Base-by-base conservation (phyloP, 1,140 invertebrate genomes). In the Holcopasites calliopsidis region DNA sequence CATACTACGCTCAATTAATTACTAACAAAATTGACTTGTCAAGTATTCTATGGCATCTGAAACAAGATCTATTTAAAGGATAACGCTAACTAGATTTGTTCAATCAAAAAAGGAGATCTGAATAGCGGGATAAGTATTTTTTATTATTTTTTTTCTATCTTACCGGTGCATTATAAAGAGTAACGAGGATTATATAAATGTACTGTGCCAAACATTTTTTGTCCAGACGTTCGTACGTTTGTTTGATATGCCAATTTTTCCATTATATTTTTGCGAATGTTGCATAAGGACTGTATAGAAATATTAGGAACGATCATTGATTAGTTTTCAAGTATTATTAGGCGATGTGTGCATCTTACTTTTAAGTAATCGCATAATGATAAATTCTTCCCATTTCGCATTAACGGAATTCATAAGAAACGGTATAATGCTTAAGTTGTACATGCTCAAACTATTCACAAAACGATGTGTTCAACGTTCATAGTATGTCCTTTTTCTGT, bases 291-390 rank as follows among this genome's bases (percentile, higher is more conserved):
- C 11, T 79, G 55, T 73, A 64, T 78, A 71, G n/a, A 75, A 78
- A 61, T 79, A 52, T 82, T 47, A 68, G 18, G 26, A 58, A 47
- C 65, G 47, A 74, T 58, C 66, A 31, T 62, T 5, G 49, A 62
- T 71, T 44, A 66, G 60, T 70, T 82, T 75, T n/a, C 54, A 82
- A 83, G 74, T 78, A 72, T 83, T 82, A 79, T 62, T 83, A 83
- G 58, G 49, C 26, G 31, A 79, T 44, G 33, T 75, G 33, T 58
- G 21, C 57, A 55, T 79, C 52, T 54, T 55, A 50, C n/a, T 61
- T 66, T 68, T 64, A 52, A 49, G 16, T 70, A 79, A 54, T n/a
- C n/a, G n/a, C n/a, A n/a, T n/a, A n/a, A n/a, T n/a, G n/a, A 4
- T 62, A 54, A 64, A 71, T 35, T 49, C 49, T 52, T 77, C 28